These are phyloP conservation scores for Agrochola litura DNA, from an alignment of 2,888 invertebrate genomes.

Conservation along the genomic window DNA sequence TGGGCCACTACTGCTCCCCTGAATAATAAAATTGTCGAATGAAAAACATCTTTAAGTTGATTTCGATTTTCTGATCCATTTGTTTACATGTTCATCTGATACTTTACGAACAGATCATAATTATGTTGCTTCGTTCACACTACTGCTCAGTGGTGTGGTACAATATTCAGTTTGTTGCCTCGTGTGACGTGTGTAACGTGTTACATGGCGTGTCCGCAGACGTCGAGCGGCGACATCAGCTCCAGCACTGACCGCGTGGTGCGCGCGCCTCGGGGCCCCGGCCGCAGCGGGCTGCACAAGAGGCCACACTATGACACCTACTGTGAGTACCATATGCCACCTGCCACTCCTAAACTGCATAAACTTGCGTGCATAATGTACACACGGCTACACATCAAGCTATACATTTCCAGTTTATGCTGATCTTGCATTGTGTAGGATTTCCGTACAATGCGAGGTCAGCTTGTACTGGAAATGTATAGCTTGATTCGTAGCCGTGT, in stretches of 20 bases:
- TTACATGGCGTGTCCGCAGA: constrained; percentile 15
- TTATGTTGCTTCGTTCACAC: neutral
- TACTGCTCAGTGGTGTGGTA: no score
- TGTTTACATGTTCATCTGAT: neutral
- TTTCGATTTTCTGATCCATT: neutral
- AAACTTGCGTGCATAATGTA: neutral
- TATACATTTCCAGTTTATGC: no score
- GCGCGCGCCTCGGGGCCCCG: neutral
- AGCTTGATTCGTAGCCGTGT: no score
- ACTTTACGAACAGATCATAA: neutral
- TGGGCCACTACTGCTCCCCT: no score
- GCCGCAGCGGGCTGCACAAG: constrained; percentile 1
- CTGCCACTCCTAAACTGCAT: neutral
- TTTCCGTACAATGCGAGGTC: no score
- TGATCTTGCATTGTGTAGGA: no score
- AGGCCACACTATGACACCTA: constrained; percentile 11
- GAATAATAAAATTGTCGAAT: no score
- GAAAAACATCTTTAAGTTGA: no score
- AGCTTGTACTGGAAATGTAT: no score
- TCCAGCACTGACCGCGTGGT: constrained; percentile 34
- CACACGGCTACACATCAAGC: no score
- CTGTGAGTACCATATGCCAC: constrained; percentile 27
- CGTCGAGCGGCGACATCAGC: constrained; percentile 43
- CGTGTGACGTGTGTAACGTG: neutral
- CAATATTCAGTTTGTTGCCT: neutral